These are phyloP conservation scores for Lophura nycthemera DNA, from an alignment of 2,113 vertebrate genomes.

Conservation along the genomic window DNA sequence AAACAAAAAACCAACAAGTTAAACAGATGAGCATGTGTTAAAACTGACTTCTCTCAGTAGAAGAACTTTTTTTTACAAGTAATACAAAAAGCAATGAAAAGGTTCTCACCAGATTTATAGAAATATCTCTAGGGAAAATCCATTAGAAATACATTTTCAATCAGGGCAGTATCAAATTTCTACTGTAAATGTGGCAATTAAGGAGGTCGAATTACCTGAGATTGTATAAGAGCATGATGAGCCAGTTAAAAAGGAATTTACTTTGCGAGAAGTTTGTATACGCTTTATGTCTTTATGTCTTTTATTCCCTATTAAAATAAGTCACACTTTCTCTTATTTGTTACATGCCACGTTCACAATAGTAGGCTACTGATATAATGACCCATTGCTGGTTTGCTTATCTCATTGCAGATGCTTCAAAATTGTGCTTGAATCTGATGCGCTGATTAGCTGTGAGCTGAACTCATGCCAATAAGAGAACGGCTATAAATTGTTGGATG, in stretches of 20 bases:
- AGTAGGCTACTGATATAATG: neutral
- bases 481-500: conserved; percentile 10
- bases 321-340: neutral
- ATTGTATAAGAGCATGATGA: neutral
- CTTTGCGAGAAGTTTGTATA: neutral
- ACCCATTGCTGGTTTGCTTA: neutral
- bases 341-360: neutral
- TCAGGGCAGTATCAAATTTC: conserved; percentile 45
- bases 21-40: neutral
- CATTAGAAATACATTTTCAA: conserved; percentile 63
- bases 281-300: neutral
- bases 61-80: conserved; percentile 1
- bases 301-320: neutral
- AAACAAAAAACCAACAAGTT: neutral
- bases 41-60: neutral
- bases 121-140: conserved; percentile 41
- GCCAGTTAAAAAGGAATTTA: conserved; percentile 17
- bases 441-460: neutral
- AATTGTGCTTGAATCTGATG: neutral
- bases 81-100: conserved; percentile 43
- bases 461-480: neutral
- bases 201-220: conserved; percentile 20
- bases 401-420: neutral
- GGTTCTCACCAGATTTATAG: conserved; percentile 38
- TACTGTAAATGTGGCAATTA: conserved; percentile 57